phyloP scores from a whole-genome alignment of 2,113 vertebrate species.

The Thermophis baileyi region DNA sequence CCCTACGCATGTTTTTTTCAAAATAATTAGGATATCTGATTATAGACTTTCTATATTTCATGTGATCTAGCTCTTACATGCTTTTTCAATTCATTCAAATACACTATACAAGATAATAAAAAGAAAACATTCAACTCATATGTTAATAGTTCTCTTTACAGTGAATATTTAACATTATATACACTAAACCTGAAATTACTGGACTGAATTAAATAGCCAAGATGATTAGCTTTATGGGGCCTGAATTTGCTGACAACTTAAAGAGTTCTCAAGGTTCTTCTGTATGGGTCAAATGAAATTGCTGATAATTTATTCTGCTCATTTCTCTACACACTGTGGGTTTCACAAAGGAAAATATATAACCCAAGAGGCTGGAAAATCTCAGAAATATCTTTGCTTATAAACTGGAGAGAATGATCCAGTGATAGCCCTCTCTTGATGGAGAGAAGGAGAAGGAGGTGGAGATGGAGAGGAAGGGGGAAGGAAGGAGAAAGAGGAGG shows the following conservation, averaged over 20 bases:
- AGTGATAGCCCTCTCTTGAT: neutral
- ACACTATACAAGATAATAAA: conserved; percentile 57
- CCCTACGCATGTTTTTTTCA: neutral
- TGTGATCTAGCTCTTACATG: conserved; percentile 28
- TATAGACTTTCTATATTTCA: neutral
- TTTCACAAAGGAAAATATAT: neutral
- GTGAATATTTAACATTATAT: conserved; percentile 45
- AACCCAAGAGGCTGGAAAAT: neutral
- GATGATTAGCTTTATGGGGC: conserved; percentile 44
- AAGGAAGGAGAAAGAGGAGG: too few relatives aligned
- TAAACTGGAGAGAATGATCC: neutral
- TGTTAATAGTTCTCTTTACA: conserved; percentile 52
- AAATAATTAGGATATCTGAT: neutral
- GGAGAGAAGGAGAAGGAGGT: neutral
- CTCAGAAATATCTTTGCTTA: neutral
- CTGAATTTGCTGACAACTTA: conserved; percentile 48
- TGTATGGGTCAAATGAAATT: conserved; percentile 60
- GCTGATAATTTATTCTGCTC: conserved; percentile 52
- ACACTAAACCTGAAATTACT: conserved; percentile 47
- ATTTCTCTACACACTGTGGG: conserved; percentile 14
- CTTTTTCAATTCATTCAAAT: conserved; percentile 56
- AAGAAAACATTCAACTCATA: conserved; percentile 59
- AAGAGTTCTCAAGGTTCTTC: conserved; percentile 47
- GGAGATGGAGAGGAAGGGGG: neutral
- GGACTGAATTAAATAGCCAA: conserved; percentile 53